Conservation (phyloP, 2,888 invertebrate genomes). For the Harpagoxenus sublaevis region DNA sequence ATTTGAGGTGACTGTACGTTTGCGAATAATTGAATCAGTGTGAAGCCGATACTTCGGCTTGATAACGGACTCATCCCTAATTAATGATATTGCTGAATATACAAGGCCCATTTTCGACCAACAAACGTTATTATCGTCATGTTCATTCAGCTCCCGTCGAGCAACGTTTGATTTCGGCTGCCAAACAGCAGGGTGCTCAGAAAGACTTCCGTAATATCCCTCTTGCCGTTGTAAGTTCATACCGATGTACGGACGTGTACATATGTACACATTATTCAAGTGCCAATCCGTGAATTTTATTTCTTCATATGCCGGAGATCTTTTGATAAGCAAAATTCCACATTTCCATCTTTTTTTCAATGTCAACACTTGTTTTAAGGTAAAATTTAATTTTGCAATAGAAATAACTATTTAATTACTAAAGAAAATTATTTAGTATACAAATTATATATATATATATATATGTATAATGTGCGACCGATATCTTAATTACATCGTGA, state of each 20-base stretch:
- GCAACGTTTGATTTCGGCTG: constrained; percentile 76
- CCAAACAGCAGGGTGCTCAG: constrained; percentile 66
- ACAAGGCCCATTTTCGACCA: constrained; percentile 64
- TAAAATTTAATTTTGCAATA: neutral
- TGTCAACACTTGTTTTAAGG: neutral
- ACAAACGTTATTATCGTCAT: constrained; percentile 55
- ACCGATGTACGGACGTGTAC: constrained; percentile 19
- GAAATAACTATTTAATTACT: neutral
- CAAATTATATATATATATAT: neutral
- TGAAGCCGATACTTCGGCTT: constrained; percentile 65
- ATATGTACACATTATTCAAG: constrained; percentile 16
- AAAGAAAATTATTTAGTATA: neutral
- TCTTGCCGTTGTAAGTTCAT: constrained; percentile 21
- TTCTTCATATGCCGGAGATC: constrained; percentile 4
- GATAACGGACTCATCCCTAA: constrained; percentile 68
- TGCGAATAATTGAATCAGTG: constrained; percentile 4
- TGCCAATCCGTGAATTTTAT: constrained; percentile 26
- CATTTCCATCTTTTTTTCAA: neutral
- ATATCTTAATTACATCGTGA: neutral
- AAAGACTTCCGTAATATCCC: constrained; percentile 37
- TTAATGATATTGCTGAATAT: constrained; percentile 71
- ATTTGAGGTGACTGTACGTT: neutral
- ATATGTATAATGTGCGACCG: no score
- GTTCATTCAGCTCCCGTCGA: constrained; percentile 75
- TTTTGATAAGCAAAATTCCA: constrained; percentile 7